Base-by-base conservation (phyloP, 2,888 invertebrate genomes). In the Agapetus fuscipes region DNA sequence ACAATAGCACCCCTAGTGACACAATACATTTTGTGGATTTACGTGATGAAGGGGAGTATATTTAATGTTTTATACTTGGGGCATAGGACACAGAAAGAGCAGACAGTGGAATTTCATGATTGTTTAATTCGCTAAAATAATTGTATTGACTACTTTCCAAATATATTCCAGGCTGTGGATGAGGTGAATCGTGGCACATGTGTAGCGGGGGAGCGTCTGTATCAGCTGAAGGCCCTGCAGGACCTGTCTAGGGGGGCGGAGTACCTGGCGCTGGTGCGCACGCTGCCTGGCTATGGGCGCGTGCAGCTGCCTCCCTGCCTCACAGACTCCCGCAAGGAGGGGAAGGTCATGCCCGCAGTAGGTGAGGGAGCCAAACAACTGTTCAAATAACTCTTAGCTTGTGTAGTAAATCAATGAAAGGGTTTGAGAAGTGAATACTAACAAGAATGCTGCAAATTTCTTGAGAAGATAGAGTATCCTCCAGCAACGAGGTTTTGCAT, bases 221-320 rank as follows among this genome's bases (percentile, higher is more conserved):
- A 96, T 66, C 95, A 97, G 62, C 71, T 98, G 46, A 97, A 96
- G 69, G 93, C 95, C 20, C 71, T 96, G 39, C 96, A 96, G 62
- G 88, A 94, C 57, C 27, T 45, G 9, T 80, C 83, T 43, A 81
- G 93, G 53, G 89, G 88, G 47, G 64, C 77, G 40, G 88, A 91
- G 71, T 94, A 94, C 64, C 72, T 95, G 45, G 77, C 82, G 45
- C 63, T 89, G 50, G 94, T 89, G 12, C 76, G 91, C 41, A 74
- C 83, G 49, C 68, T 96, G 52, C 85, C 88, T 36, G 97, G 96
- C 32, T 97, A 97, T 66, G 94, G 91, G 0, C 84, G 88, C 58
- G 76, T 95, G 10, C 84, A 88, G 34, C 95, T 97, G 68, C 98
- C 98, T 17, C 91, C 94, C 67, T 84, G 95, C 60, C 72, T 83